Percentiles rank a stretch among this genome's conserved stretches.
These are phyloP conservation scores for Balaeniceps rex DNA, from an alignment of 2,113 vertebrate species.

Conservation along the genomic window DNA sequence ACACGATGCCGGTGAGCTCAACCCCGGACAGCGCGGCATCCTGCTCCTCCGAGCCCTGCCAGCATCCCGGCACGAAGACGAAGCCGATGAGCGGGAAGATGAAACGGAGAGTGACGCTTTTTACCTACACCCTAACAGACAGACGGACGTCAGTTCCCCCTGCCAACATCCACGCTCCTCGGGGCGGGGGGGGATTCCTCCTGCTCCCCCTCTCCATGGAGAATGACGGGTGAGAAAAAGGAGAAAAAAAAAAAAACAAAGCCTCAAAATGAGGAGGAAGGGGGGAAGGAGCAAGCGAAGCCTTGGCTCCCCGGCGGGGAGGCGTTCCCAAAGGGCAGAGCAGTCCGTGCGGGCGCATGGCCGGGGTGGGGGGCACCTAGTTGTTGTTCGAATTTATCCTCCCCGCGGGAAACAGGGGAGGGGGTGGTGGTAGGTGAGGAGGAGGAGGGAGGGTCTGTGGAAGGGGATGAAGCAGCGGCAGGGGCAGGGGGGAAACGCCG, in stretches of 20 bases:
- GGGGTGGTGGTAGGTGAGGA: slow-evolving; percentile 75
- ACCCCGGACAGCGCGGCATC: rapidly evolving
- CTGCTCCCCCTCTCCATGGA: background rate
- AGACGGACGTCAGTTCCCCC: rapidly evolving
- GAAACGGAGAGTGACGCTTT: background rate
- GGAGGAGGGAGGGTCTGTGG: slow-evolving; percentile 74
- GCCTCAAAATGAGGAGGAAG: background rate
- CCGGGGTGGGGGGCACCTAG: slow-evolving; percentile 17
- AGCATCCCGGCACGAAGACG: background rate
- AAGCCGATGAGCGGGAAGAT: background rate
- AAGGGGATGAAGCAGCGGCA: slow-evolving; percentile 75
- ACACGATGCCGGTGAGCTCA: background rate
- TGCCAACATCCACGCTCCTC: background rate
- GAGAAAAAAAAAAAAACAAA: background rate
- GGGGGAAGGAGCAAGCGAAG: background rate
- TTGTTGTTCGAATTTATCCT: slow-evolving; percentile 79
- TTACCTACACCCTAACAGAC: background rate
- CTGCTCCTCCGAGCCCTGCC: background rate
- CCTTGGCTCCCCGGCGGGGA: background rate
- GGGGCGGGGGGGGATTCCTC: background rate
- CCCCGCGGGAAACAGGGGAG: slow-evolving; percentile 83
- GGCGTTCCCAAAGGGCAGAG: background rate
- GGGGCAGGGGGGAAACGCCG: slow-evolving; percentile 57
- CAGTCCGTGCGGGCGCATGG: background rate
- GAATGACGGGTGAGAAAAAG: background rate